Base-by-base conservation (phyloP, 2,797 vertebrate genomes). In the Hypotaenidia philippensis region DNA sequence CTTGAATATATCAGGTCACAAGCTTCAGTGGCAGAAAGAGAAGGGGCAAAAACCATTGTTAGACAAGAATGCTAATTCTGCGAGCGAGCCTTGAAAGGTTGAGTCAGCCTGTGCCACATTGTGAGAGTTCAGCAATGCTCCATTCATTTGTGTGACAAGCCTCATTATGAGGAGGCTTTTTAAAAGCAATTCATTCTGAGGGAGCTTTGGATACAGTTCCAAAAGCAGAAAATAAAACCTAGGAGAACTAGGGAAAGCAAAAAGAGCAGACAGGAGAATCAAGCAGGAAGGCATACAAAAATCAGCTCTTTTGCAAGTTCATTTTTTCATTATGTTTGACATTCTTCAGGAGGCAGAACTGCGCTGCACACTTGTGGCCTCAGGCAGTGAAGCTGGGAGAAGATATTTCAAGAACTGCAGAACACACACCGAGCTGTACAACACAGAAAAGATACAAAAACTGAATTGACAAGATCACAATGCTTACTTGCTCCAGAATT, bases 301-400 rank as follows among this genome's bases (percentile, higher is more conserved):
- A 87, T 75, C 52, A 82, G 21, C 52, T 90, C 87, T 84, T 95
- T 94, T 91, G 74, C 91, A 83, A 97, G 87, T 80, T 94, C 83
- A 83, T 84, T 83, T 96, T 89, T 94, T 93, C 91, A 94, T 94
- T 91, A 89, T 36, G 63, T 88, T 95, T 95, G 93, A 96, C 91
- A 93, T 87, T 53, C 88, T 94, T 74, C 4, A 10, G 85, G 90
- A 95, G 79, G 50, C 53, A 89, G 76, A 92, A 64, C 27, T 66
- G 57, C 2, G 10, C 78, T 76, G 82, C 70, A 82, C 71, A 63
- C 70, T 95, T 84, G 56, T 92, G 71, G 91, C 96, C 95, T 93
- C 91, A 86, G 89, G 91, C 94, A 90, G 63, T 60, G 78, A 71
- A 85, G 71, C 69, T 95, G 86, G 65, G 90, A 90, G 49, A 89